A percentile compares a stretch with the other conserved stretches of the same genome.
phyloP scores from a whole-genome alignment of 2,888 invertebrate species.

The Melolontha melolontha region DNA sequence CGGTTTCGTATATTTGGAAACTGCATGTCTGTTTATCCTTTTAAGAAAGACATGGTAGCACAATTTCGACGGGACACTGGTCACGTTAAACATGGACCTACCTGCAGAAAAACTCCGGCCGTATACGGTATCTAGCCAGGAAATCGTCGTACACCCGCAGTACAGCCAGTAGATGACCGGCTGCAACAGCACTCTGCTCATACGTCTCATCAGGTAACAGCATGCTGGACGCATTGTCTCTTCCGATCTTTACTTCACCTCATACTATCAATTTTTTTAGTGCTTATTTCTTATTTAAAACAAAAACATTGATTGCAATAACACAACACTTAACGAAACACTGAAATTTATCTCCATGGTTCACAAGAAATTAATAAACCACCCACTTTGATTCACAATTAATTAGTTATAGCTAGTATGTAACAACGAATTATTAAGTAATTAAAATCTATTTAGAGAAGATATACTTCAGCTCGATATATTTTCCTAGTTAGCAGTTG shows the following conservation, averaged over 20 bases:
- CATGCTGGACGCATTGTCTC: constrained; percentile 66
- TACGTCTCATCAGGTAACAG: constrained; percentile 86
- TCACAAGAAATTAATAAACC: no score
- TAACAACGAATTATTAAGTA: no score
- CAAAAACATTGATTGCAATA: constrained; percentile 12
- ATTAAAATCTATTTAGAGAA: no score
- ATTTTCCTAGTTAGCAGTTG: neutral
- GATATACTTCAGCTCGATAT: no score
- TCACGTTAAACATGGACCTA: constrained; percentile 52
- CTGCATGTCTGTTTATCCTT: neutral
- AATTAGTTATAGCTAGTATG: neutral
- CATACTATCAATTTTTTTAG: constrained; percentile 25
- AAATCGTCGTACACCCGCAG: constrained; percentile 74
- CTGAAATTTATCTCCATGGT: no score
- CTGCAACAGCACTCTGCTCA: constrained; percentile 69
- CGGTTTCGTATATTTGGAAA: constrained; percentile 19
- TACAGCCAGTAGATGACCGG: constrained; percentile 64
- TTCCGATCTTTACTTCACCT: constrained; percentile 37
- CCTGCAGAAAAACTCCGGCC: constrained; percentile 83
- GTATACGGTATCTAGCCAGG: constrained; percentile 74
- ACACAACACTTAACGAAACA: no score
- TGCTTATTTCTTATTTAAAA: constrained; percentile 8
- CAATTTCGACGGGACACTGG: constrained; percentile 31
- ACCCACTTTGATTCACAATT: constrained; percentile 9
- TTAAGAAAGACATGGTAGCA: constrained; percentile 19